Evolutionary conservation across 2,113 vertebrate genomes (phyloP), one percentile per base, ranked within the genome.

Genomic region (Hepsetus odoe): DNA sequence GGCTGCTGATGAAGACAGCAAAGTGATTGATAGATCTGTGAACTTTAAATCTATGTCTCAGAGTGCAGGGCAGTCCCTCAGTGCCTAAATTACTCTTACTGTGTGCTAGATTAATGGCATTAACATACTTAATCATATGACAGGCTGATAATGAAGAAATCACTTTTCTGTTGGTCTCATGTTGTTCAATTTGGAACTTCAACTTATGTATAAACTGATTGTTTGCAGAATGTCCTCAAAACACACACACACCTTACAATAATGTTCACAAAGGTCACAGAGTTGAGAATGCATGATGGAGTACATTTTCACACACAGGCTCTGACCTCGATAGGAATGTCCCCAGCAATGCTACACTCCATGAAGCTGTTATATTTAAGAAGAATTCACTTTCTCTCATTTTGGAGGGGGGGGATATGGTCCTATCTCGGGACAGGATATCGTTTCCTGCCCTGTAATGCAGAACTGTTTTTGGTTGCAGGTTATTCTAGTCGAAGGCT

Each of bases 41-140:
- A 89, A 83, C 81, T 86, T 87, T 75, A 83, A 83, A 82, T 77
- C 79, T 81, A 77, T 30, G 82, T 55, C 12, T 33, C 13, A 38
- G 55, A 84, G 80, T 85, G 42, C 69, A 56, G 51, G 26, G n/a
- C 42, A 76, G 70, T n/a, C 13, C n/a, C 26, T 12, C 20, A 49
- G 28, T 38, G 10, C 22, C 35, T 40, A 66, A 28, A 67, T 58
- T 33, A 44, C 62, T 68, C 24, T 9, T 35, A 46, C 38, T 53
- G 20, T 53, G 4, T 9, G 18, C 51, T 55, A 5, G 18, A 65
- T 53, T 65, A 65, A 65, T 35, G 8, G 32, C 33, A 64, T 64
- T 33, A 32, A 20, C n/a, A 55, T 64, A 33, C 35, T 20, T 33
- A 4, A 0, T 9, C 30, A 35, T 11, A 33, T 20, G 30, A 62